Base-by-base conservation (phyloP, 2,888 invertebrate genomes). In the Synergus japonicus region DNA sequence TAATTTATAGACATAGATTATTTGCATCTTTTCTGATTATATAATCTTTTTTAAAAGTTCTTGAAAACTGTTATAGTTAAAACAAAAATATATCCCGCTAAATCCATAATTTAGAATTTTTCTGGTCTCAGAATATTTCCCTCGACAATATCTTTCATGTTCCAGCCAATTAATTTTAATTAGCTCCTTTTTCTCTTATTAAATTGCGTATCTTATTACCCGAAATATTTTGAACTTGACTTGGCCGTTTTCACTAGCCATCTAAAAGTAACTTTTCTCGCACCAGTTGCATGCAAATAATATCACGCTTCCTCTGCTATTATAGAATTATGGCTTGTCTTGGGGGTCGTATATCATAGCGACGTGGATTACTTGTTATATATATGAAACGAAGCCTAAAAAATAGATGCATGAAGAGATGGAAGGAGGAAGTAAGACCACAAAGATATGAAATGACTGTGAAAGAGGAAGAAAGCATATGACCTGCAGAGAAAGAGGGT, bases 401-500 rank as follows among this genome's bases (percentile, higher is more conserved):
- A 78, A 69, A 44, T 49, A 54, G 49, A 66, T 77, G 69, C 78
- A 63, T 78, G 78, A 78, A 78, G 37, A 83, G 64, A 79, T 12
- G 43, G 43, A 43, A 7, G 12, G 77, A 76, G 78, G 79, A 80
- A 78, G 64, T 54, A 60, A 78, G 76, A 63, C 69, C 63, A 10
- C 65, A 76, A 43, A 12, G 22, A 29, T 44, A 46, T 67, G 65
- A 22, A 37, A 64, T 18, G 76, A 64, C 77, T 44, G 41, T 18
- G 22, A 64, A 77, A 76, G 44, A 77, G 78, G 78, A 9, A 73
- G 29, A 76, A 65, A 46, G 44, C 80, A 77, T 60, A 76, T 78
- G 77, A 60, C 58, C 78, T 76, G 78, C 43, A 65, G 79, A 81
- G 80, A 84, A 83, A 76, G 82, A 80, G 78, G 79, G 83, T 84